phyloP scores from a whole-genome alignment of 2,113 vertebrate genomes.

The Cariama cristata region DNA sequence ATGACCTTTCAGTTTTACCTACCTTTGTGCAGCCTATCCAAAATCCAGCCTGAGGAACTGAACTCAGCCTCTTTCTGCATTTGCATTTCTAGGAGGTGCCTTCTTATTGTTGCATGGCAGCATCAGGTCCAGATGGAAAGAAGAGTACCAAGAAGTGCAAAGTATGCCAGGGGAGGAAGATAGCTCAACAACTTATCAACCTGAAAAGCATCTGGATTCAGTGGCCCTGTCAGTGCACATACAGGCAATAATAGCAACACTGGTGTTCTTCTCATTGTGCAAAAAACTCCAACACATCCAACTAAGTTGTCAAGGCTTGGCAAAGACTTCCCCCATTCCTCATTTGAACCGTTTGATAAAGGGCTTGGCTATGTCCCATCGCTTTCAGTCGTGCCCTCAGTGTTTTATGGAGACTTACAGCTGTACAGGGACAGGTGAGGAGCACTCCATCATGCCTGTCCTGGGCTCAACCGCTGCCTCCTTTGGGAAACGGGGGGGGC shows the following conservation, averaged over 20 bases:
- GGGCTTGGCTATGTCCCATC: fast-evolving
- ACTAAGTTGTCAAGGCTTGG: neutral
- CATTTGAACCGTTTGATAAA: neutral
- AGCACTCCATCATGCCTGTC: neutral
- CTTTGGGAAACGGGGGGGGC: fast-evolving
- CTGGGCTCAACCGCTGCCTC: neutral
- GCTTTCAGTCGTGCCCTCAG: neutral
- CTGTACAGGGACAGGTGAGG: neutral
- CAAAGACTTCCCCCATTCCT: neutral
- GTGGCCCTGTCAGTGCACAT: neutral
- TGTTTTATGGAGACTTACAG: neutral
- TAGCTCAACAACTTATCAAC: neutral
- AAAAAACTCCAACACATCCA: neutral
- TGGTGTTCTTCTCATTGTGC: neutral
- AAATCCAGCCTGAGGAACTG: neutral
- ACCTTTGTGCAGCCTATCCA: neutral
- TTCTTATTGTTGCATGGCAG: neutral
- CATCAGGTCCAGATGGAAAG: neutral
- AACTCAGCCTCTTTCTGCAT: neutral
- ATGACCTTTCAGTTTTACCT: neutral
- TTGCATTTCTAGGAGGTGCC: neutral
- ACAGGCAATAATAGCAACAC: neutral
- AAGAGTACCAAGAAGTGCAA: neutral
- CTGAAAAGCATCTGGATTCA: neutral
- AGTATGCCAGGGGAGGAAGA: neutral